Evolutionary conservation across 1,140 invertebrate species (phyloP).

Genomic region (Lepidurus packardi): DNA sequence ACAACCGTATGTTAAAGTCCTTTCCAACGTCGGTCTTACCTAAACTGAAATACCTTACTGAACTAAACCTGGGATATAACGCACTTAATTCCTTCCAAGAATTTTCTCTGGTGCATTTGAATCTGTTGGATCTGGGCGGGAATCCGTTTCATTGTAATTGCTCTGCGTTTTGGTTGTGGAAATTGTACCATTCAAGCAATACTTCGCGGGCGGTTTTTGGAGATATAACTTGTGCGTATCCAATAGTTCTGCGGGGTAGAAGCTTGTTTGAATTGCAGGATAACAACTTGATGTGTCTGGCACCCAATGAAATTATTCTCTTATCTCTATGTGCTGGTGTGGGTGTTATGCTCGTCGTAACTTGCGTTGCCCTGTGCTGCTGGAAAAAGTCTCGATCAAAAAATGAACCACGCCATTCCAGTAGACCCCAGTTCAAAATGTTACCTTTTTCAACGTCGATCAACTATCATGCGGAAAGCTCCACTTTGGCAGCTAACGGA

Average conservation of each 20-base stretch:
- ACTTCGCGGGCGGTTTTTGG: slow-evolving; percentile 1
- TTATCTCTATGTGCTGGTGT: slow-evolving; percentile 27
- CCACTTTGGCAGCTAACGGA: slow-evolving; percentile 23
- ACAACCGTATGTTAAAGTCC: slow-evolving; percentile 28
- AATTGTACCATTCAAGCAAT: slow-evolving; percentile 45
- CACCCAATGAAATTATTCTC: slow-evolving; percentile 27
- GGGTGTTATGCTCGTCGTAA: slow-evolving; percentile 26
- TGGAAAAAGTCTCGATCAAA: slow-evolving; percentile 27
- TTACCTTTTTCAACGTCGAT: slow-evolving; percentile 31
- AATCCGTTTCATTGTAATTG: slow-evolving; percentile 84
- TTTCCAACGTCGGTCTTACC: slow-evolving; percentile 24
- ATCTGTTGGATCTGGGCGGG: slow-evolving; percentile 55
- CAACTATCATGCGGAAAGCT: slow-evolving; percentile 25
- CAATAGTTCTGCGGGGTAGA: slow-evolving; percentile 22
- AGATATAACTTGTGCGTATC: slow-evolving; percentile 28
- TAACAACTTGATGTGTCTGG: slow-evolving; percentile 30
- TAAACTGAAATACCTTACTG: slow-evolving; percentile 52
- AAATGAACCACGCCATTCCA: slow-evolving; percentile 31
- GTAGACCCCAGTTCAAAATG: slow-evolving; percentile 29
- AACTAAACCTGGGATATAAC: slow-evolving; percentile 71
- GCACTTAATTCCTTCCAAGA: slow-evolving; percentile 65
- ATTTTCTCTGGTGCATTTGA: slow-evolving; percentile 36
- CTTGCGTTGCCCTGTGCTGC: slow-evolving; percentile 31
- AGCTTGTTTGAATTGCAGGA: slow-evolving; percentile 31
- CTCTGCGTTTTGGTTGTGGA: slow-evolving; percentile 77